These are phyloP conservation scores for Limnothrissa miodon DNA, from an alignment of 2,113 vertebrate species.

Conservation along the genomic window DNA sequence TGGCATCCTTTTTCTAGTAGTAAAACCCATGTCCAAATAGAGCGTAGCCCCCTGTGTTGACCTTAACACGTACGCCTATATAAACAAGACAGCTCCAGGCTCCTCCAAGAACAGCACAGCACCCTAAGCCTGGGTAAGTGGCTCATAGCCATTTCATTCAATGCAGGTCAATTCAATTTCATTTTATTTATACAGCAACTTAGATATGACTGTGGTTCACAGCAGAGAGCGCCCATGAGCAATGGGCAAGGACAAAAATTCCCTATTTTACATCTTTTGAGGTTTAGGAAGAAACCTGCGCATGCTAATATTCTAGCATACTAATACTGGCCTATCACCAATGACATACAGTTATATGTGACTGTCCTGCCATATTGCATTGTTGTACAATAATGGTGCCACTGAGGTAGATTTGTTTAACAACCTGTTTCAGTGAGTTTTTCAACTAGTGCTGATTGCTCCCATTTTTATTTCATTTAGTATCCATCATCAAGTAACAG, in stretches of 20 bases:
- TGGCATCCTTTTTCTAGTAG: not conserved
- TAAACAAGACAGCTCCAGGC: not conserved
- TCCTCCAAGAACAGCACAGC: not conserved
- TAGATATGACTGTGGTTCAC: no score
- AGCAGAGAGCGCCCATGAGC: no score
- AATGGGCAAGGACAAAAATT: no score
- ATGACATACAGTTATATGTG: no score
- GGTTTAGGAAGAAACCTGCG: no score
- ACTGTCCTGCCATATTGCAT: no score
- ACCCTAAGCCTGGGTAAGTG: not conserved
- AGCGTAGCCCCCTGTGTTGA: not conserved
- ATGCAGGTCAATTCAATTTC: no score
- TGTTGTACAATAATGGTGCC: not conserved
- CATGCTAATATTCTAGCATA: not conserved
- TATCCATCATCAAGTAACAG: not conserved
- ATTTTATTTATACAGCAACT: no score
- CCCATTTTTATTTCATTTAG: not conserved
- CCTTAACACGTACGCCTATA: not conserved
- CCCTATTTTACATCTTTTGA: no score
- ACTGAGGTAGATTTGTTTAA: not conserved
- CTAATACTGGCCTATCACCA: not conserved
- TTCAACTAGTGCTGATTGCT: not conserved
- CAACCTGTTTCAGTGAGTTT: not conserved
- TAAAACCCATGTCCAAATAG: not conserved
- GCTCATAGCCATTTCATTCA: not conserved